Base-by-base conservation (phyloP, 2,113 vertebrate species). In the Xiphias gladius region DNA sequence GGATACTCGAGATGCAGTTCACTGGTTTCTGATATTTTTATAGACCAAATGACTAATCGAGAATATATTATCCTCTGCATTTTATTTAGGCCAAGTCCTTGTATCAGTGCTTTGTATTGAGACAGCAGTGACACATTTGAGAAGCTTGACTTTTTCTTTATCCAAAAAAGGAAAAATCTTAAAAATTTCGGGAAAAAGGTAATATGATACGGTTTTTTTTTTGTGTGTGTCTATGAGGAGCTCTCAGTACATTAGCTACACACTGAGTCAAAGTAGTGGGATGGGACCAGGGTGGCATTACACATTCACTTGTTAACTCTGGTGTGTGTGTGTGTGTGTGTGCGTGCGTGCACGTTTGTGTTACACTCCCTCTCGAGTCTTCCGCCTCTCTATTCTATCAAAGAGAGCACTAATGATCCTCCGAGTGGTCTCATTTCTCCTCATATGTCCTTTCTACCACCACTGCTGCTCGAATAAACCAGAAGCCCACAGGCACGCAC, bases 351-450 rank as follows among this genome's bases (percentile, higher is more conserved):
- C n/a, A n/a, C n/a, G n/a, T 28, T 14, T 28, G 24, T 19, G 59
- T 1, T 67, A 4, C 55, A 4, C 57, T 86, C 66, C 14, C 54
- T 59, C 64, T 37, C 7, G 8, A 79, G 65, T 86, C 87, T 59
- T 78, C 39, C 11, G 52, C 62, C 82, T 80, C 78, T 76, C 69
- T 48, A 24, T 67, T 87, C 84, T 80, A 90, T 91, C 88, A 89
- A 79, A 92, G 81, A 72, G 59, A 58, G 54, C 32, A 75, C 58
- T 90, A 91, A 91, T 89, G 85, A 90, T 82, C 81, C 76, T 73
- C 78, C 11, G 62, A 81, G 68, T 59, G 70, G 77, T 78, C 79
- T 79, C 85, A 79, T 79, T 64, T 74, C 82, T 90, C 69, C 71
- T 80, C 78, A 73, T 80, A 10, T 24, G 43, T 24, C 58, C 66